phyloP scores from a whole-genome alignment of 2,888 invertebrate genomes.

The Creontiades dilutus region DNA sequence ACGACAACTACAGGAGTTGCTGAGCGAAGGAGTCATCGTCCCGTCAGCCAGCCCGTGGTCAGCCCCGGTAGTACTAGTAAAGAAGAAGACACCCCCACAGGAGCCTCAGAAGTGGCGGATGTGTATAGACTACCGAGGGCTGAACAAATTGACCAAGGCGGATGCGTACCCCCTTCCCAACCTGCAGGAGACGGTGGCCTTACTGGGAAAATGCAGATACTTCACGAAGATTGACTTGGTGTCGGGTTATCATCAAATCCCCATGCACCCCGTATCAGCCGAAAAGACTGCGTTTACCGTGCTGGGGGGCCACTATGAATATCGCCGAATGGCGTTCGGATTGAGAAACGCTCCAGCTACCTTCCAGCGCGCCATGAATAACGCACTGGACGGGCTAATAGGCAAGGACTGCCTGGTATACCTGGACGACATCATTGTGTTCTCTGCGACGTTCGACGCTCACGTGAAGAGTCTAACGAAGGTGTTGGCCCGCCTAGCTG shows the following conservation, averaged over 20 bases:
- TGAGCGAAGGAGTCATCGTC: too few relatives aligned
- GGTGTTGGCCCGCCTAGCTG: background rate
- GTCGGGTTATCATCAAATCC: conserved; percentile 4
- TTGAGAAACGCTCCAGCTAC: conserved; percentile 27
- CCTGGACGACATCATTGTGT: conserved; percentile 18
- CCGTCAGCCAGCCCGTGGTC: too few relatives aligned
- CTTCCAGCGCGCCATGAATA: conserved; percentile 40
- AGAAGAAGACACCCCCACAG: too few relatives aligned
- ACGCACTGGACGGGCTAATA: background rate
- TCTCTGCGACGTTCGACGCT: background rate
- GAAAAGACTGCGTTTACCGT: conserved; percentile 40
- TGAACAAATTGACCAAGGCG: conserved; percentile 10
- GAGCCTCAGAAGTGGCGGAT: too few relatives aligned
- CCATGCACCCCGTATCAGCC: background rate
- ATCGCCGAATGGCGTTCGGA: conserved; percentile 12
- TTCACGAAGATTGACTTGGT: conserved; percentile 38
- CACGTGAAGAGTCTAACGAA: background rate
- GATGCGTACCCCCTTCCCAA: conserved; percentile 29
- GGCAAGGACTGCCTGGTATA: background rate
- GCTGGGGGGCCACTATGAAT: background rate
- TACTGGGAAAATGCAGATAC: background rate
- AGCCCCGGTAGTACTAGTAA: too few relatives aligned
- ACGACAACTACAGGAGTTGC: too few relatives aligned
- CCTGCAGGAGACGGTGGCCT: background rate
- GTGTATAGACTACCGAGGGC: background rate